Evolutionary conservation across 2,797 vertebrate species (phyloP).

Genomic region (Clangula hyemalis): DNA sequence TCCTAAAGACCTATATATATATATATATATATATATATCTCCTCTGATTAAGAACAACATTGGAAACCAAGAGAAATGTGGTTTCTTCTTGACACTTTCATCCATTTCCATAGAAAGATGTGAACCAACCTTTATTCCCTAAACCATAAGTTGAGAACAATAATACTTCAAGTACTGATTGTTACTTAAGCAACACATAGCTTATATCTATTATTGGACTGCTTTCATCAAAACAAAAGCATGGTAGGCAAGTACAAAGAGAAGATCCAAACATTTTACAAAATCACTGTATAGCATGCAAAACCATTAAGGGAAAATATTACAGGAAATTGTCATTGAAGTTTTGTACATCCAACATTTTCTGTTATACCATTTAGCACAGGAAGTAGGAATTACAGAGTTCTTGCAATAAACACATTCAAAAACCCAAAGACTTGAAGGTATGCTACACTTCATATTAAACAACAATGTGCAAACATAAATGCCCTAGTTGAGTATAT

Average conservation of each 20-base stretch:
- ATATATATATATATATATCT: background rate
- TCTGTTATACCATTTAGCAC: background rate
- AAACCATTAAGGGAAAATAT: background rate
- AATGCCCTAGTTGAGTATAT: background rate
- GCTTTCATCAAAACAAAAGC: background rate
- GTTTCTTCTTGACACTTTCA: background rate
- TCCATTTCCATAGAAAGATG: background rate
- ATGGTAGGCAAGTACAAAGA: background rate
- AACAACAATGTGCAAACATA: background rate
- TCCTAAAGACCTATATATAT: background rate
- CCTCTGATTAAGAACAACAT: background rate
- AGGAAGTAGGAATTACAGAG: background rate
- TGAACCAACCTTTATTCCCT: background rate
- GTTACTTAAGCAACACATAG: background rate
- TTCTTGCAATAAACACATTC: background rate
- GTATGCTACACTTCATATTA: background rate
- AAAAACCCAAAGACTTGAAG: background rate
- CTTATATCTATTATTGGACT: background rate
- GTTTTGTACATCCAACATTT: background rate
- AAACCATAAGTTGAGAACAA: background rate
- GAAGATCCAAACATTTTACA: background rate
- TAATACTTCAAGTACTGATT: background rate
- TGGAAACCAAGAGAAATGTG: background rate
- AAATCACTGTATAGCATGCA: background rate
- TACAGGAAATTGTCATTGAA: background rate